Conservation (phyloP, 1,140 invertebrate species). For the Luehdorfia chinensis region DNA sequence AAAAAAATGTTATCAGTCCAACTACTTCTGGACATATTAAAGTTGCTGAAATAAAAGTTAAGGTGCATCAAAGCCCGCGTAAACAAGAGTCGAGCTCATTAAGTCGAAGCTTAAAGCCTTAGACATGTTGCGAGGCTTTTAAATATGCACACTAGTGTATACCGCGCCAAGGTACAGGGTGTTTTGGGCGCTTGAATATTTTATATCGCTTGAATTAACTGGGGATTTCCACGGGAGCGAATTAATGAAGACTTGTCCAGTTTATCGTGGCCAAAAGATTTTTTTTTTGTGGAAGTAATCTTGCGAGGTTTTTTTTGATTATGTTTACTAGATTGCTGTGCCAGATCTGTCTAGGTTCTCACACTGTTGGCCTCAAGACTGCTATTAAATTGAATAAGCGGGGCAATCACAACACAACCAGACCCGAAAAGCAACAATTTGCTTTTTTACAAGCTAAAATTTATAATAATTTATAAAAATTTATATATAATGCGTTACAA, state of each 20-base stretch:
- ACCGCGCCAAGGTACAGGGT: conserved; percentile 22
- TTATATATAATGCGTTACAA: too few species aligned
- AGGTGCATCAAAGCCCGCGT: not conserved
- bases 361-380: too few species aligned
- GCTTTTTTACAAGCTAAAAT: too few species aligned
- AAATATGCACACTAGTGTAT: conserved; percentile 37
- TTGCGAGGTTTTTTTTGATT: conserved; percentile 18
- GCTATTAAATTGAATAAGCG: too few species aligned
- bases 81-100: conserved; percentile 27
- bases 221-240: conserved; percentile 21
- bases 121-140: conserved; percentile 36
- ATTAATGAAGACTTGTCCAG: conserved; percentile 19
- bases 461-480: too few species aligned
- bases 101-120: conserved; percentile 39
- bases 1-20: too few species aligned
- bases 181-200: conserved; percentile 26
- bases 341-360: too few species aligned
- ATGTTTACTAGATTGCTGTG: too few species aligned
- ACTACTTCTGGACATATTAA: too few species aligned
- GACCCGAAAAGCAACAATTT: too few species aligned
- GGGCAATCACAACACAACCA: too few species aligned
- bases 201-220: conserved; percentile 26
- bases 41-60: too few species aligned
- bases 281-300: conserved; percentile 14
- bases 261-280: conserved; percentile 21